Conservation (phyloP, 2,113 vertebrate species). For the Microcebus griseorufus region DNA sequence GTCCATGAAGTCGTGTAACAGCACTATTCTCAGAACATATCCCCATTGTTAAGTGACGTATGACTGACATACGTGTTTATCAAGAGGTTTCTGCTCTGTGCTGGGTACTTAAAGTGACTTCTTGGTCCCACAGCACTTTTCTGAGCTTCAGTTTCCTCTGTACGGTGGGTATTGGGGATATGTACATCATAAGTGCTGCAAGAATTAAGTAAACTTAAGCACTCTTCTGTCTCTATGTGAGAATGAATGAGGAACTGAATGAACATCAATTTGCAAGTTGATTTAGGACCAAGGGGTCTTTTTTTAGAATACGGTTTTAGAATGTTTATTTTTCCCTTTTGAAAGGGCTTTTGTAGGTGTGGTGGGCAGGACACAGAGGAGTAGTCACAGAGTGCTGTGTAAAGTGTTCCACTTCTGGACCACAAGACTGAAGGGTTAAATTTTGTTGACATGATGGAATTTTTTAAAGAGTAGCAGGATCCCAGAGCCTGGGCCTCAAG, state of each 20-base stretch:
- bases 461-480: slow-evolving; percentile 32
- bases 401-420: neutral
- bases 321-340: slow-evolving; percentile 35
- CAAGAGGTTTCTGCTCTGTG: neutral
- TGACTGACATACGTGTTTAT: neutral
- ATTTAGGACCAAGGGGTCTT: neutral
- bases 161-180: neutral
- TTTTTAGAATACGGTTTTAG: slow-evolving; percentile 27
- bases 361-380: neutral
- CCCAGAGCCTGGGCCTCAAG: neutral
- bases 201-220: neutral
- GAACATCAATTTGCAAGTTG: neutral
- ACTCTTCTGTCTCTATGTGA: neutral
- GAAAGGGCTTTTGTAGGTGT: slow-evolving; percentile 47
- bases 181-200: rapidly evolving
- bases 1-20: neutral
- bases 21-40: neutral
- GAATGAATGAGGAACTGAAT: neutral
- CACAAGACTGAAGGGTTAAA: slow-evolving; percentile 20
- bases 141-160: neutral
- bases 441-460: slow-evolving; percentile 46
- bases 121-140: neutral
- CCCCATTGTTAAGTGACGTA: neutral
- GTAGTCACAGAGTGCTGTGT: neutral
- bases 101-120: neutral